A percentile compares a stretch with the other conserved stretches of the same genome.
These are phyloP conservation scores for Tachysurus vachellii DNA, from an alignment of 2,113 vertebrate genomes.

Conservation along the genomic window DNA sequence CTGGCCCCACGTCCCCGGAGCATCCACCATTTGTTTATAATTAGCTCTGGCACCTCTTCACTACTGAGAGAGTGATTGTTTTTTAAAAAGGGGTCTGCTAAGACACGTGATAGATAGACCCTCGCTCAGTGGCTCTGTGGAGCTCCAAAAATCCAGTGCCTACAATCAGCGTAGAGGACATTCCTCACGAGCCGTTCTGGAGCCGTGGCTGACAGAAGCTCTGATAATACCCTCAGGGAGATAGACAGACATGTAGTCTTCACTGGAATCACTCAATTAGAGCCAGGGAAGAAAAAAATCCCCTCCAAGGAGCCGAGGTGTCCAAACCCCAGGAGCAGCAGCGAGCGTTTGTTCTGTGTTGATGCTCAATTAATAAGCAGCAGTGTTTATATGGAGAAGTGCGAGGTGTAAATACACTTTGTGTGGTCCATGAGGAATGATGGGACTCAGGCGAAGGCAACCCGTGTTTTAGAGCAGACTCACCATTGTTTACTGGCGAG, in stretches of 20 bases:
- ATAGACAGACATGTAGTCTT: conserved; percentile 67
- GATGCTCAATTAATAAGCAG: conserved; percentile 65
- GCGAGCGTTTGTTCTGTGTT: conserved; percentile 51
- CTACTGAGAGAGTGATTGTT: conserved; percentile 77
- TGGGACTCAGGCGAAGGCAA: conserved; percentile 46
- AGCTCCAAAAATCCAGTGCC: conserved; percentile 55
- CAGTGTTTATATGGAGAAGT: conserved; percentile 64
- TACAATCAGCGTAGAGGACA: conserved; percentile 57
- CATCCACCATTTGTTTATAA: conserved; percentile 81
- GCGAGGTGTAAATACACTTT: conserved; percentile 73
- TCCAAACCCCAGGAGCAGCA: conserved; percentile 46
- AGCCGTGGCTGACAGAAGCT: conserved; percentile 71
- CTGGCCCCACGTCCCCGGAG: conserved; percentile 60
- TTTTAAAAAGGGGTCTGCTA: conserved; percentile 69
- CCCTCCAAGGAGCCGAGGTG: conserved; percentile 1
- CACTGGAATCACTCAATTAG: conserved; percentile 75
- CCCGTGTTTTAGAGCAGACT: conserved; percentile 38
- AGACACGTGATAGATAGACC: conserved; percentile 43
- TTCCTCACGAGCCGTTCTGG: conserved; percentile 72
- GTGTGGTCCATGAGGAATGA: conserved; percentile 69
- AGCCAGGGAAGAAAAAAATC: conserved; percentile 30
- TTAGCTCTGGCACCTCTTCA: conserved; percentile 78
- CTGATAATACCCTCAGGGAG: conserved; percentile 69
- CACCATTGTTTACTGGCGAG: conserved; percentile 50
- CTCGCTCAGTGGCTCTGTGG: conserved; percentile 11